A percentile compares a stretch with the other conserved stretches of the same genome.
Evolutionary conservation across 2,113 vertebrate genomes (phyloP).

Genomic region (Perccottus glenii): DNA sequence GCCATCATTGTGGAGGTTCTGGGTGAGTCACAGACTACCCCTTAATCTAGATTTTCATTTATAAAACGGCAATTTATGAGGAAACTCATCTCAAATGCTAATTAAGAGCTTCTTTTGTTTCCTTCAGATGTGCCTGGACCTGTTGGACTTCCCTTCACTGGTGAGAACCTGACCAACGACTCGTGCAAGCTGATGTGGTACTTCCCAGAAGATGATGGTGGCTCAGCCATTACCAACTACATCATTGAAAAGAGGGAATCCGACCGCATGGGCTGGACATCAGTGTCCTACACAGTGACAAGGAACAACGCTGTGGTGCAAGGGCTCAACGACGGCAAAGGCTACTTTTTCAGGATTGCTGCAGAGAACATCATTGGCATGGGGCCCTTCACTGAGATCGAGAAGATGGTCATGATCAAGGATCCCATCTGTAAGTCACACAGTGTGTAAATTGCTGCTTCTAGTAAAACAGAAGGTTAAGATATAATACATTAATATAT

Average conservation of each 20-base stretch:
- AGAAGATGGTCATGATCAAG: conserved; percentile 87
- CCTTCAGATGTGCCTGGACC: conserved; percentile 92
- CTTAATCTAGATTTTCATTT: too few species aligned
- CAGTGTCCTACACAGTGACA: conserved; percentile 93
- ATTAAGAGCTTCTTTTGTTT: neutral
- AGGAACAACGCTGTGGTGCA: conserved; percentile 95
- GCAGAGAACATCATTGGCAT: conserved; percentile 98
- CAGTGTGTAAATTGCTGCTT: neutral
- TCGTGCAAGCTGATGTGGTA: conserved; percentile 97
- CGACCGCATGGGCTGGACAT: conserved; percentile 95
- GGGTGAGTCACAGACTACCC: conserved; percentile 78
- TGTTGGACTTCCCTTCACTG: conserved; percentile 89
- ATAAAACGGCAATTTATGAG: neutral
- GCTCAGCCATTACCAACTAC: conserved; percentile 95
- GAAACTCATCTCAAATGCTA: too few species aligned
- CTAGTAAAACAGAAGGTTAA: too few species aligned
- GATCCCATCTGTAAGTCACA: conserved; percentile 90
- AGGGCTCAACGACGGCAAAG: conserved; percentile 89
- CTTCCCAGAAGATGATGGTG: conserved; percentile 95
- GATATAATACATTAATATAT: neutral
- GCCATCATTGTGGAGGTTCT: conserved; percentile 95
- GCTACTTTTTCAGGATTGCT: conserved; percentile 97
- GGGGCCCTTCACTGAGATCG: conserved; percentile 91
- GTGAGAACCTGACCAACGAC: conserved; percentile 92
- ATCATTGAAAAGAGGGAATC: conserved; percentile 95